Evolutionary conservation across 2,888 invertebrate species (phyloP).

Genomic region (Therioaphis trifolii): DNA sequence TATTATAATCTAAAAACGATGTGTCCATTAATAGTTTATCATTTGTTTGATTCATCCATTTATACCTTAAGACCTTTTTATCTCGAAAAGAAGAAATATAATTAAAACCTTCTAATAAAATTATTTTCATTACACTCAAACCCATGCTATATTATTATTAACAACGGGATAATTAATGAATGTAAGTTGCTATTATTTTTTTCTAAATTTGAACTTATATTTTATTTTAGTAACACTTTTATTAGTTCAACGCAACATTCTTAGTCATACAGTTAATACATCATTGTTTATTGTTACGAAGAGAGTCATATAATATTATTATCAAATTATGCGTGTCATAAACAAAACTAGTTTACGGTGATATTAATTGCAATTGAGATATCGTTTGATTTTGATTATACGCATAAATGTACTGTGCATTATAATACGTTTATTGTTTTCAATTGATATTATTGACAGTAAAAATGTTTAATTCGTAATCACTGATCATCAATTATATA

Average conservation of each 20-base stretch:
- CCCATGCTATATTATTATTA: too few species aligned
- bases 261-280: too few species aligned
- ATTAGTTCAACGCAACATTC: too few species aligned
- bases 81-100: background rate
- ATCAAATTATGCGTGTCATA: background rate
- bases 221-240: too few species aligned
- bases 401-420: background rate
- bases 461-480: background rate
- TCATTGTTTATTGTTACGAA: too few species aligned
- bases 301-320: background rate
- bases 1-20: background rate
- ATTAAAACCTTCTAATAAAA: background rate
- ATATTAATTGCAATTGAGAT: background rate
- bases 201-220: too few species aligned
- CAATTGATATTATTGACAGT: background rate
- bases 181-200: too few species aligned
- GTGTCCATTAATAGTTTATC: background rate
- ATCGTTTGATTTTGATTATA: background rate
- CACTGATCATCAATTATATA: background rate
- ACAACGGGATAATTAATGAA: too few species aligned
- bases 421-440: background rate
- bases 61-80: background rate
- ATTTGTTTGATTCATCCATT: background rate
- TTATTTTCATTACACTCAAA: too few species aligned
- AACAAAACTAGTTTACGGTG: background rate